A percentile compares a stretch with the other conserved stretches of the same genome.
phyloP scores from a whole-genome alignment of 2,113 vertebrate genomes.

The Peromyscus californicus region DNA sequence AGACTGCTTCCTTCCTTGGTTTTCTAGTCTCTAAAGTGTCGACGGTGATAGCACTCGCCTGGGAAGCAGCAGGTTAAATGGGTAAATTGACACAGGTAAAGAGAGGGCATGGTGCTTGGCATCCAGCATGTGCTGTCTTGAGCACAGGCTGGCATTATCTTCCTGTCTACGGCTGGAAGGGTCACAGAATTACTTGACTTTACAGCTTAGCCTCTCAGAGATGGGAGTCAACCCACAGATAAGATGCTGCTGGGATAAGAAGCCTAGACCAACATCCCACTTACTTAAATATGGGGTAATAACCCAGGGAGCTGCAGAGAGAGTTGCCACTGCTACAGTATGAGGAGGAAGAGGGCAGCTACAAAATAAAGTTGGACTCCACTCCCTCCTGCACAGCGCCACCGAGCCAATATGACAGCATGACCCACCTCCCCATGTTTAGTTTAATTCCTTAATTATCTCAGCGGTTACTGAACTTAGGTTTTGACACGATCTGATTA shows the following conservation, averaged over 20 bases:
- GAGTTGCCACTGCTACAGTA: background rate
- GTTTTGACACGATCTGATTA: conserved; percentile 50
- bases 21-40: background rate
- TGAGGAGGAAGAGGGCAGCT: background rate
- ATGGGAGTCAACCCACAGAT: background rate
- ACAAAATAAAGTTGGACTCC: background rate
- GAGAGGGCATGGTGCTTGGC: background rate
- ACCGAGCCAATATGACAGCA: background rate
- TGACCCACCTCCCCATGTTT: background rate
- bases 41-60: background rate
- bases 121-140: rapidly evolving
- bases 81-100: too few species aligned
- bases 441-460: background rate
- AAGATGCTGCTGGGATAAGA: background rate
- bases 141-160: background rate
- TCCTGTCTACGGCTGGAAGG: background rate
- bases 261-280: background rate
- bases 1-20: background rate
- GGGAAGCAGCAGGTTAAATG: background rate
- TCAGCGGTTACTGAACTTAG: background rate
- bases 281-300: background rate
- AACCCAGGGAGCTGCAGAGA: background rate
- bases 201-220: background rate
- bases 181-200: background rate
- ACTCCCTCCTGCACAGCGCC: too few species aligned